Evolutionary conservation across 1,140 invertebrate species (phyloP), one percentile per base, ranked within the genome.

Genomic region (Macrobrachium nipponense): DNA sequence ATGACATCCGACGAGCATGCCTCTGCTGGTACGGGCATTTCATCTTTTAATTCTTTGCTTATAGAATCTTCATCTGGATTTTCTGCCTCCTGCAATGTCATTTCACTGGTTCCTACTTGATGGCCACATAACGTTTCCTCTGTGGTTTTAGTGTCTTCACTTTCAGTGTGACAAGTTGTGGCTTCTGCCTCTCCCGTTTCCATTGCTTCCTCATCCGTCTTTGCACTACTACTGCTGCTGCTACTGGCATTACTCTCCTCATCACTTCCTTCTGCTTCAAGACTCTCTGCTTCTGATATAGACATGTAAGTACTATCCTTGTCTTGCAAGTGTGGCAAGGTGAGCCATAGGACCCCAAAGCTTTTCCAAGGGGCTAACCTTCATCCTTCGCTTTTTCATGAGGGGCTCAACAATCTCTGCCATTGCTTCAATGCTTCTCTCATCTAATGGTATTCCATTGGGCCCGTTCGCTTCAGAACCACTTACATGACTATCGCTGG

Each of bases 401-500:
- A 66, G 82, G 44, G 82, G 82, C 43, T 83, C 82, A 23, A 61
- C 23, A 62, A 61, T 51, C 44, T 83, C 82, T 23, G 61, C 20
- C 72, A 58, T 7, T 44, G 68, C n/a, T 17, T 80, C 66, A 11
- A n/a, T 44, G n/a, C 11, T 27, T 18, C 20, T 44, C 70, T 36
- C 84, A 51, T 73, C 84, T 23, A 27, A 12, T n/a, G 73, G 76
- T 11, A 72, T 15, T 23, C 62, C 58, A 27, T 78, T 86, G 8
- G 84, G 84, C 51, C 84, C 84, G 27, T 86, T 86, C 20, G 82
- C 72, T 58, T 83, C 82, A 10, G 84, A 80, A 3, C 59, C 58
- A 15, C 58, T 75, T 8, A 86, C 77, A 7, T 86, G 76, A 68
- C 78, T 86, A 58, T 80, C 84, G 18, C 64, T 72, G 66, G 73